Evolutionary conservation across 2,888 invertebrate species (phyloP).

Genomic region (Crossocerus cetratus): DNA sequence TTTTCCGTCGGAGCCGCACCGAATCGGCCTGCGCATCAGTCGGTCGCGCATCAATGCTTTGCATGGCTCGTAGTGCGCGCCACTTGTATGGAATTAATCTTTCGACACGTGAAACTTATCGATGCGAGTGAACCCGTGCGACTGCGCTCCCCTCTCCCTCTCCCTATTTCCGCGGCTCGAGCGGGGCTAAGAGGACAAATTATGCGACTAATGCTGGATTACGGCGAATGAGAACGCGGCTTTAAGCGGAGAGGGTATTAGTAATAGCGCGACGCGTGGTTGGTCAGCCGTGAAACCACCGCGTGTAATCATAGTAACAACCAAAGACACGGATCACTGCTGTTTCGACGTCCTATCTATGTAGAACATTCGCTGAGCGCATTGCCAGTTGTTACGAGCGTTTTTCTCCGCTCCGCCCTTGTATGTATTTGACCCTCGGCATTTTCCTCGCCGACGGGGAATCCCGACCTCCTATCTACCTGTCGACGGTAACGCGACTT

Average conservation of each 20-base stretch:
- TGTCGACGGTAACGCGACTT: too few species aligned
- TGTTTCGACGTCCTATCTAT: conserved; percentile 16
- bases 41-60: conserved; percentile 2
- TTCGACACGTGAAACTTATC: conserved; percentile 5
- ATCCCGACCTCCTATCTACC: too few species aligned
- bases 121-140: too few species aligned
- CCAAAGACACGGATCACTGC: conserved; percentile 14
- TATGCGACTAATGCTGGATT: conserved; percentile 14
- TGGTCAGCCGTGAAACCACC: conserved; percentile 16
- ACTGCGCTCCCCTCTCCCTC: too few species aligned
- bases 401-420: too few species aligned
- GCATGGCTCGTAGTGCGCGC: not conserved
- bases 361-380: not conserved
- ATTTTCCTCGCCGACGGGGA: too few species aligned
- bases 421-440: too few species aligned
- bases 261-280: conserved; percentile 6
- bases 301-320: conserved; percentile 4
- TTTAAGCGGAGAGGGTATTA: conserved; percentile 10
- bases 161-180: too few species aligned
- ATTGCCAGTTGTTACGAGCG: too few species aligned
- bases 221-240: conserved; percentile 7
- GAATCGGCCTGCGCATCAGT: not conserved
- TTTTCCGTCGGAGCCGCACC: too few species aligned
- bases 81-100: conserved; percentile 5
- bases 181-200: conserved; percentile 1